Evolutionary conservation across 2,888 invertebrate genomes (phyloP), one percentile per base, ranked within the genome.

Genomic region (Serripes groenlandicus): DNA sequence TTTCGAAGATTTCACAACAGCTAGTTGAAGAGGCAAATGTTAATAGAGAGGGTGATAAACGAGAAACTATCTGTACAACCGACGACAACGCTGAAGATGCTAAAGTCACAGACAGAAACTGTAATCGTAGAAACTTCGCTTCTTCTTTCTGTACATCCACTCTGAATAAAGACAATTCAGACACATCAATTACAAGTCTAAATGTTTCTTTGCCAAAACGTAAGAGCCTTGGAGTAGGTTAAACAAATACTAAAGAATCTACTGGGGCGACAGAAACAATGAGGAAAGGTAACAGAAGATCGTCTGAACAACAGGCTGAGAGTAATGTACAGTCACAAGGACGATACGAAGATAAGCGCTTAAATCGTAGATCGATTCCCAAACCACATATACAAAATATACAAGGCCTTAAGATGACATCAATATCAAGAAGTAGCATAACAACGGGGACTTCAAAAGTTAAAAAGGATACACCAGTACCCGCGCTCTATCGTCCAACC

Each of bases 81-180:
- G 5, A 30, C 35, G 23, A 69, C 11, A 23, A 56, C 4, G 26
- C 54, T 66, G 35, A 0, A 15, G 62, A 71, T 30, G 30, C 32
- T 37, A 69, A 32, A 7, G 69, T 70, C 3, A 35, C 32, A 1
- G 74, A 81, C 32, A 70, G 75, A 21, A 86, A 86, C 71, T 77
- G 58, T 54, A 86, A 86, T 56, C 76, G 83, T 49, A 35, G 69
- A 15, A 15, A 70, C 23, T 83, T 83, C 4, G 68, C 58, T n/a
- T 68, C 69, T 21, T 68, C 68, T 15, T 28, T 11, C 30, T 28
- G 72, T 35, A 52, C 49, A 32, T 35, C 56, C 3, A 71, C 34
- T 7, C 23, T 54, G 23, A 32, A 35, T 23, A 56, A 54, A 23
- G 56, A 71, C 5, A n/a, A n/a, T n/a, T 71, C 71, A 23, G 54